Evolutionary conservation across 2,797 vertebrate species (phyloP).

Genomic region (Gymnoscopelus braueri): DNA sequence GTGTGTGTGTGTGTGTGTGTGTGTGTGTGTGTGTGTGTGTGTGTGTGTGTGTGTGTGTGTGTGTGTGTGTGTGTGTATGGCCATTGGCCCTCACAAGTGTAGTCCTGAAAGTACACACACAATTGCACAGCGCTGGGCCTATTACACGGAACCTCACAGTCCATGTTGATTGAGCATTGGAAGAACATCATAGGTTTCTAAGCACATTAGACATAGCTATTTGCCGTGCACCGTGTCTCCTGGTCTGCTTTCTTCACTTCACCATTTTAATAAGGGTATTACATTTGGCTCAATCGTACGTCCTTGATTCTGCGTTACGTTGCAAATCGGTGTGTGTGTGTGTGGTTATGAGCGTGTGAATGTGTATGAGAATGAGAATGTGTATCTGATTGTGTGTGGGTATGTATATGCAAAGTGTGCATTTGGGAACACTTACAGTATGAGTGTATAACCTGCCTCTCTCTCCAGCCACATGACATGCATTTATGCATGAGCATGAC

Average conservation of each 20-base stretch:
- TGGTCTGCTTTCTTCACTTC: slow-evolving; percentile 40
- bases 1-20: no score
- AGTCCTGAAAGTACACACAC: no score
- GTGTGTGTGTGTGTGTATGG: no score
- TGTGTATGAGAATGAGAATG: neutral
- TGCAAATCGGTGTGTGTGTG: neutral
- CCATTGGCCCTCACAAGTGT: no score
- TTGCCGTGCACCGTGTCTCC: slow-evolving; percentile 23
- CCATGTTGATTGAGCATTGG: slow-evolving; percentile 36
- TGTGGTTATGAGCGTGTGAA: neutral
- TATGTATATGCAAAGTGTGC: neutral
- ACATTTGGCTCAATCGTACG: slow-evolving; percentile 6
- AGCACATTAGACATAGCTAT: slow-evolving; percentile 40
- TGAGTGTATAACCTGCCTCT: no score
- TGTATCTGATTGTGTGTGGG: neutral
- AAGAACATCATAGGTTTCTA: slow-evolving; percentile 33
- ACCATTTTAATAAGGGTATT: slow-evolving; percentile 36
- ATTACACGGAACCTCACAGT: slow-evolving; percentile 13
- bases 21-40: no score
- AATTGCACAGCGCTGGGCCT: slow-evolving; percentile 28
- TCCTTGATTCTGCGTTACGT: slow-evolving; percentile 1
- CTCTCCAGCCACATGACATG: no score
- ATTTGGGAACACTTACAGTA: no score
- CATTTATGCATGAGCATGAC: no score
- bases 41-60: no score